Evolutionary conservation across 2,797 vertebrate species (phyloP), one percentile per base, ranked within the genome.

Genomic region (Gymnodraco acuticeps): DNA sequence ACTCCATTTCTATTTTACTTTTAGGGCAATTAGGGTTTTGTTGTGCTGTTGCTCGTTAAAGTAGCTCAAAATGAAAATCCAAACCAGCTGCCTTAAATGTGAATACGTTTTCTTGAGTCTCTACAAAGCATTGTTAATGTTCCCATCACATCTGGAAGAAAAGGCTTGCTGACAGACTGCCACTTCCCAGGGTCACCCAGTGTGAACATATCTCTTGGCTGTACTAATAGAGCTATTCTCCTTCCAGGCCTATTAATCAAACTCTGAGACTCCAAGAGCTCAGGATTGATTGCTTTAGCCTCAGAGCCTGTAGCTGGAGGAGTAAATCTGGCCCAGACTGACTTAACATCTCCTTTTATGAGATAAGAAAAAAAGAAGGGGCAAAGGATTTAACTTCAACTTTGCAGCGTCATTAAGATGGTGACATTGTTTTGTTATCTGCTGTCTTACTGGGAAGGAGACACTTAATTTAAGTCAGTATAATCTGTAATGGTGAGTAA

Each of bases 231-330:
- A 85, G 75, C 72, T 41, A n/a, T 73, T 79, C 69, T 82, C 74
- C 67, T 64, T 86, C 70, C 15, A 60, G 73, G 47, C 64, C 61
- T 60, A 85, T 87, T 89, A 84, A 88, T 83, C 81, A 88, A 84
- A 65, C 77, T 41, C 48, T 2, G 20, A 61, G 60, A 69, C 51
- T 73, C 69, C 55, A 53, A 51, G 67, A 70, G 73, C 72, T 77
- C 38, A 65, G 38, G 70, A 84, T 46, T 83, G 79, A 87, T 84
- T 82, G 79, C 76, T 72, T 73, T 38, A 71, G 64, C 67, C 70
- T 67, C 53, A 7, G 53, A 79, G 67, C 33, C 52, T 61, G 50
- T 38, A 54, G 73, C 74, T 54, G 50, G 55, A 73, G 43, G 56
- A 83, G 66, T 17, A 73, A 69, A 72, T 73, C 55, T 79, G 65